phyloP scores from a whole-genome alignment of 1,140 invertebrate species.

The Alviniconcha marisindica region DNA sequence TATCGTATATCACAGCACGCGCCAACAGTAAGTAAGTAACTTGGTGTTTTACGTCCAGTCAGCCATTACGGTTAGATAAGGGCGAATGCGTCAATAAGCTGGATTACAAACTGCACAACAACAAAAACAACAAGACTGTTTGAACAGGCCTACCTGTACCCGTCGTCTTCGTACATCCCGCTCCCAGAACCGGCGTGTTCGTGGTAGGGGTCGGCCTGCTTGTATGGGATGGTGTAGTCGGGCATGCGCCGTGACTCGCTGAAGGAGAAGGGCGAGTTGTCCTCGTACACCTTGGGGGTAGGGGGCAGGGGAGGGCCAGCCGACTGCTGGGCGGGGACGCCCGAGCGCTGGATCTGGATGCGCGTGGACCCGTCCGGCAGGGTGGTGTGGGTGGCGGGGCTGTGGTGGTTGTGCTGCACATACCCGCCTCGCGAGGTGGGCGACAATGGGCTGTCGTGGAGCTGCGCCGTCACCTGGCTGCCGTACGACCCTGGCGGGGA shows the following conservation, averaged over 20 bases:
- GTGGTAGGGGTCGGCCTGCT: constrained; percentile 13
- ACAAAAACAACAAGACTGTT: no score
- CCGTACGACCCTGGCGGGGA: constrained; percentile 38
- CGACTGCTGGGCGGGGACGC: neutral
- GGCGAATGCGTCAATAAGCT: no score
- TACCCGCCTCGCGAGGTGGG: constrained; percentile 22
- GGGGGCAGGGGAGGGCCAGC: constrained; percentile 1
- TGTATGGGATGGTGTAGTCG: constrained; percentile 49
- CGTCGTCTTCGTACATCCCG: no score
- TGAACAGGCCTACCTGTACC: no score
- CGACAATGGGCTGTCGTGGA: constrained; percentile 35
- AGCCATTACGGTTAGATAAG: no score
- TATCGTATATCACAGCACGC: no score
- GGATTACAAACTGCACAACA: no score
- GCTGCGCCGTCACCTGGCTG: constrained; percentile 46
- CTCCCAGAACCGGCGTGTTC: constrained; percentile 1
- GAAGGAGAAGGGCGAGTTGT: constrained; percentile 17
- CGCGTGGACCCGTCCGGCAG: constrained; percentile 38
- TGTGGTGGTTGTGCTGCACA: constrained; percentile 6
- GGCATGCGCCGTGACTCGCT: constrained; percentile 32
- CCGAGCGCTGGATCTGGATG: constrained; percentile 34
- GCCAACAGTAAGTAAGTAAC: no score
- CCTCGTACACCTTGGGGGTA: constrained; percentile 31
- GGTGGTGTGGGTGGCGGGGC: constrained; percentile 36
- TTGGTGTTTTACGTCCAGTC: no score